Base-by-base conservation (phyloP, 1,140 invertebrate species). In the Chlorops oryzae region DNA sequence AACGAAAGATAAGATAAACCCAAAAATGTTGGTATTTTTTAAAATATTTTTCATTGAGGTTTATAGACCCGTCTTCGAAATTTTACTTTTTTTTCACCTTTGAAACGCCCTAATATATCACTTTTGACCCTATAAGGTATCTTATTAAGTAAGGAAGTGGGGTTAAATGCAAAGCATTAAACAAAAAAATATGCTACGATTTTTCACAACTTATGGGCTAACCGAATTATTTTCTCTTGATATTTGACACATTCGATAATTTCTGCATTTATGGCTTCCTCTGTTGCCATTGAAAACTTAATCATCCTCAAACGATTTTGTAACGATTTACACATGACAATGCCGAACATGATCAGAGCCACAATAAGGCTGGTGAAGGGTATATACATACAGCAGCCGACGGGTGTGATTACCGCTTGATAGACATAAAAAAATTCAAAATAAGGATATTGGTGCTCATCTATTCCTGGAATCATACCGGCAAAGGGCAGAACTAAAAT, bases 401-500 rank as follows among this genome's bases (percentile, higher is more conserved):
- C 27, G 5, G 43, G 43, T 5, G 43, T 45, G 3, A 45, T 23
- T 3, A 45, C 15, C 22, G 27, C n/a, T 28, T 45, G 5, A 21
- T 25, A 45, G 10, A 45, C 25, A 21, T 45, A 45, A 3, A 45
- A n/a, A 6, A 45, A 15, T 28, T 45, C 43, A 28, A 25, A 45
- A 6, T n/a, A 35, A 10, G 43, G 43, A 4, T 21, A 21, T 20
- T 28, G 13, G 43, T 45, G 23, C 23, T 45, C 25, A 20, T 45
- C 15, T 3, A 45, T 3, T 24, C 43, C 43, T 7, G 43, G 43
- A 17, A 45, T 23, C 5, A 17, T 24, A 15, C 23, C 15, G 5
- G 21, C 43, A n/a, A 25, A 45, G 13, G 43, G 59, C 24, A 17
- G 17, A 10, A 50, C 52, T 50, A 5, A 41, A 41, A 4, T n/a